Base-by-base conservation (phyloP, 2,888 invertebrate genomes). In the Nomada hirtipes region DNA sequence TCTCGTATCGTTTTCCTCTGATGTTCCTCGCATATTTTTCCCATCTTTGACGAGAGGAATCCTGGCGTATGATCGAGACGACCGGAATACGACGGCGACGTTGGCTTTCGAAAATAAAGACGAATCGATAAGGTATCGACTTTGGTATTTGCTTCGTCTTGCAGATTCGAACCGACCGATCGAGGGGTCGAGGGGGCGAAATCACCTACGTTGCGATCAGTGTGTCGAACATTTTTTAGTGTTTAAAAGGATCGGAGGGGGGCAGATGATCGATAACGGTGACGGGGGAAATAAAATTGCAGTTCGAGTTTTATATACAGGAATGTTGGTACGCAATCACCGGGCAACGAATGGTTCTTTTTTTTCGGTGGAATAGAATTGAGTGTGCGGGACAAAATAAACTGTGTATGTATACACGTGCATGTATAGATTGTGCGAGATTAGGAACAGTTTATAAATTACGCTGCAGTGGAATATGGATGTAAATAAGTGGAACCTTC, bases 1-100 rank as follows among this genome's bases (percentile, higher is more conserved):
- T 64, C 53, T 29, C 26, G 23, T 60, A 15, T 18, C 50, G 47
- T 63, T 60, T 68, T 47, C 47, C 18, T 36, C 47, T 29, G 29
- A 15, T 36, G 7, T 60, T 68, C 73, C 44, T 36, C 42, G 29
- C 42, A 18, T 42, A 23, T 47, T 53, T 68, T 50, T 47, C 13
- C 1, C 18, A 26, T 50, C 63, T 75, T 75, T 69, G 59, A 59
- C 57, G 50, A 52, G 63, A 44, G 42, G 44, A 69, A 64, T 26
- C 61, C n/a, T 13, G 13, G 15, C 15, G 59, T 55, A 57, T 18
- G 57, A 64, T 64, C 55, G 76, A 52, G 69, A 47, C 42, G 50
- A 64, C 11, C 36, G 29, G 50, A 60, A 60, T 61, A 71, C 36
- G 20, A 11, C 36, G 36, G 3, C 42, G 52, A 65, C 26, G 50